Evolutionary conservation across 2,888 invertebrate species (phyloP).

Genomic region (Tipula unca): DNA sequence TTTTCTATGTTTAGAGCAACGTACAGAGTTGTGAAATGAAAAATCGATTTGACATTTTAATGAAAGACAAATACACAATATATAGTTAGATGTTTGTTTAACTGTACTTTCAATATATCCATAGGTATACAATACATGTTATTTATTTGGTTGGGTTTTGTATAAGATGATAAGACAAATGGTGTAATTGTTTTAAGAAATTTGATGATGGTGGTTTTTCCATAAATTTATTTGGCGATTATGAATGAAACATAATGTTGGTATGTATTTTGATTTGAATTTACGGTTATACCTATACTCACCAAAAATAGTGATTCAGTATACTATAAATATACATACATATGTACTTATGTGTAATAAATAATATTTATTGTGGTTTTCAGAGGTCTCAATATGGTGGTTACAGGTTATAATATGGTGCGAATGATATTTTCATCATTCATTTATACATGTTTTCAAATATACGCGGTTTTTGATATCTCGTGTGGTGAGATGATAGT

Average conservation of each 20-base stretch:
- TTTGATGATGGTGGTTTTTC: background rate
- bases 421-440: background rate
- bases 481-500: too few species aligned
- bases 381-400: background rate
- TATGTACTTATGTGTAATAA: background rate
- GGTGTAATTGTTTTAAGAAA: background rate
- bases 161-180: background rate
- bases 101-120: background rate
- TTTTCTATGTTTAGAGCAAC: background rate
- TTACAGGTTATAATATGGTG: background rate
- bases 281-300: background rate
- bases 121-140: background rate
- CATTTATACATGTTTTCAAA: background rate
- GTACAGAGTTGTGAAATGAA: background rate
- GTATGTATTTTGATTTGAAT: background rate
- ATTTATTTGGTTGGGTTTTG: background rate
- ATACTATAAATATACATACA: background rate
- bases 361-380: background rate
- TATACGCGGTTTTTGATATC: background rate
- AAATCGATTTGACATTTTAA: constrained; percentile 8
- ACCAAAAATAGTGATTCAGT: background rate
- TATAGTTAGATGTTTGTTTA: background rate
- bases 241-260: background rate
- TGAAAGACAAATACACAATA: background rate
- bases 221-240: background rate